Percentiles rank a stretch among this genome's conserved stretches.
These are phyloP conservation scores for Euthynnus affinis DNA, from an alignment of 2,797 vertebrate species.

Conservation along the genomic window DNA sequence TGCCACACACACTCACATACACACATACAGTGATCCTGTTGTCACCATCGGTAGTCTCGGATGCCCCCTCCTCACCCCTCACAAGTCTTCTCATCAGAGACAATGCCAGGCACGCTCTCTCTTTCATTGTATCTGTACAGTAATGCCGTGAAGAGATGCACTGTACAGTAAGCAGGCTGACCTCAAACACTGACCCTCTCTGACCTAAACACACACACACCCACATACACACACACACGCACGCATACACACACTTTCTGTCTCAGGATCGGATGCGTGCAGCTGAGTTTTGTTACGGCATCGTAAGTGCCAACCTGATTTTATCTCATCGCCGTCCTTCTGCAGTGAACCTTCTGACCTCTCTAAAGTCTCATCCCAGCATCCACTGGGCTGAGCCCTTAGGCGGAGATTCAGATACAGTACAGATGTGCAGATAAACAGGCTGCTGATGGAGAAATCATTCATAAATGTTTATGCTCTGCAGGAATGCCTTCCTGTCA, in stretches of 20 bases:
- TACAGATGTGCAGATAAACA: neutral
- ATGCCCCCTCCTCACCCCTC: constrained; percentile 3
- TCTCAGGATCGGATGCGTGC: no score
- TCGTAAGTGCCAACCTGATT: neutral
- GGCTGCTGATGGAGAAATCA: neutral
- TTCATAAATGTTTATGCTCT: constrained; percentile 13
- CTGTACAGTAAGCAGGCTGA: constrained; percentile 52
- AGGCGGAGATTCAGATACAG: neutral
- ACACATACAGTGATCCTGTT: constrained; percentile 53
- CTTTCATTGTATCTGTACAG: constrained; percentile 75
- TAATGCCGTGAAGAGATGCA: constrained; percentile 46
- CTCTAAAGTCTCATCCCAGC: neutral
- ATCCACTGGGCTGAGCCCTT: neutral
- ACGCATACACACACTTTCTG: neutral
- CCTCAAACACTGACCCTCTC: constrained; percentile 31
- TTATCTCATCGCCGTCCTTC: neutral
- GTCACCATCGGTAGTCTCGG: constrained; percentile 46
- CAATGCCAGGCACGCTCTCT: constrained; percentile 69
- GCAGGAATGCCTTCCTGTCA: constrained; percentile 81
- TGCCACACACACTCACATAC: constrained; percentile 39
- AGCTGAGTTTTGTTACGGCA: no score
- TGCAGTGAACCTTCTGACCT: neutral
- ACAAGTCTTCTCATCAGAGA: constrained; percentile 43
- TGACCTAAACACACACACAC: constrained; percentile 29
- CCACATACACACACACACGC: neutral